Evolutionary conservation across 2,888 invertebrate species (phyloP).

Genomic region (Lithophane ornitopus): DNA sequence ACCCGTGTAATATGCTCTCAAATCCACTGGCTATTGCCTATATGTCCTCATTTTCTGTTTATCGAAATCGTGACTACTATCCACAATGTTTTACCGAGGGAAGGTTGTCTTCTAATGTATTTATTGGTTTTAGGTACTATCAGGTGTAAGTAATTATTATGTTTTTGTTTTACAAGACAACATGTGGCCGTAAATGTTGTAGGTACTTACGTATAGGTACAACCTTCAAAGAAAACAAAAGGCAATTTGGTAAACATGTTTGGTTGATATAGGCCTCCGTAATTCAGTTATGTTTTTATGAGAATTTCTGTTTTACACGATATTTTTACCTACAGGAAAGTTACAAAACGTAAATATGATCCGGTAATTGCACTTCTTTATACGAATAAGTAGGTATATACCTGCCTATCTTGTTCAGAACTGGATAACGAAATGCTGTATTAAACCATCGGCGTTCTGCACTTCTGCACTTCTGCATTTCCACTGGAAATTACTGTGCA

Average conservation of each 20-base stretch:
- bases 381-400: not conserved
- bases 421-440: conserved; percentile 3
- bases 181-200: conserved; percentile 30
- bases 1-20: conserved; percentile 74
- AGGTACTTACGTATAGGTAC: not conserved
- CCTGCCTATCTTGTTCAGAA: not conserved
- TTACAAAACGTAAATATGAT: not conserved
- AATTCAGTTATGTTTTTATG: conserved; percentile 9
- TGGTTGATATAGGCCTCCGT: not conserved
- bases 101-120: conserved; percentile 59
- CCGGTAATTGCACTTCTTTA: not conserved
- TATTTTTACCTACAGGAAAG: not conserved
- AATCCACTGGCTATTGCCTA: conserved; percentile 76
- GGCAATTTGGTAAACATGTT: conserved; percentile 25
- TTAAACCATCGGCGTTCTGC: conserved; percentile 1
- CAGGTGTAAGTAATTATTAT: conserved; percentile 67
- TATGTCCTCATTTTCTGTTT: conserved; percentile 80
- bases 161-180: conserved; percentile 44
- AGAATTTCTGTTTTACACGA: conserved; percentile 18
- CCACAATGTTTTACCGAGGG: conserved; percentile 69
- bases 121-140: conserved; percentile 68
- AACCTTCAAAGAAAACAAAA: conserved; percentile 11
- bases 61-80: conserved; percentile 85
- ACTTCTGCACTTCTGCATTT: no score
- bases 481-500: conserved; percentile 20